Percentiles rank a stretch among this genome's conserved stretches.
Evolutionary conservation across 2,888 invertebrate species (phyloP).

Genomic region (Rosalia funebris): DNA sequence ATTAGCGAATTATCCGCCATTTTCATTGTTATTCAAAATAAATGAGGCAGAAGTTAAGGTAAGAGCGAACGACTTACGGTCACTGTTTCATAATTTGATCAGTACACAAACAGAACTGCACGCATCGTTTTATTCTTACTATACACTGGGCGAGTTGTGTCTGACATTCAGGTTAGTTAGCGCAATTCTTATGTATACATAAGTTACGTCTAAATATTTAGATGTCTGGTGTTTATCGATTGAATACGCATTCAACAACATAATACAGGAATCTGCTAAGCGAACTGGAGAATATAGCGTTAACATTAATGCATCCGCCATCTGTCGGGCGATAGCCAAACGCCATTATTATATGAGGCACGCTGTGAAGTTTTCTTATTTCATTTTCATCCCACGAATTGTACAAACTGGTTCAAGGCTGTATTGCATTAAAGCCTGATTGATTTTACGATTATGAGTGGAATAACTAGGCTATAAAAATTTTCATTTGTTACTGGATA

Average conservation of each 20-base stretch:
- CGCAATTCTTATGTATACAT: constrained; percentile 27
- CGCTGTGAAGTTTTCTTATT: too few species aligned
- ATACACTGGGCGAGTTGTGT: constrained; percentile 21
- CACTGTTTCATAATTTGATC: constrained; percentile 25
- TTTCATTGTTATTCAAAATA: constrained; percentile 46
- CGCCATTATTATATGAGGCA: too few species aligned
- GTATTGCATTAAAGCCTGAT: constrained; percentile 15
- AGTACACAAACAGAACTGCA: constrained; percentile 17
- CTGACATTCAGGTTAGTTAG: constrained; percentile 23
- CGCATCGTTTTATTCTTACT: constrained; percentile 22
- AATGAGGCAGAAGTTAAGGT: neutral
- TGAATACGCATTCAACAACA: constrained; percentile 27
- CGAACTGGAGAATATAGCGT: neutral
- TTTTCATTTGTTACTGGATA: constrained; percentile 20
- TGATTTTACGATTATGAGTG: constrained; percentile 23
- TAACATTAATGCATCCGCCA: constrained; percentile 10
- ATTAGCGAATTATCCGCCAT: constrained; percentile 51
- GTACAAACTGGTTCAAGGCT: constrained; percentile 26
- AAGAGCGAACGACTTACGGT: constrained; percentile 15
- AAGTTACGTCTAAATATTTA: constrained; percentile 34
- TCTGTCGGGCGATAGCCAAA: constrained; percentile 20
- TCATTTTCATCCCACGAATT: too few species aligned
- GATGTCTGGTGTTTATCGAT: constrained; percentile 40
- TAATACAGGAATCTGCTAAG: constrained; percentile 26
- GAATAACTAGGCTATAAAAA: constrained; percentile 24